Conservation (phyloP, 1,140 invertebrate genomes). For the Drosophila orena region DNA sequence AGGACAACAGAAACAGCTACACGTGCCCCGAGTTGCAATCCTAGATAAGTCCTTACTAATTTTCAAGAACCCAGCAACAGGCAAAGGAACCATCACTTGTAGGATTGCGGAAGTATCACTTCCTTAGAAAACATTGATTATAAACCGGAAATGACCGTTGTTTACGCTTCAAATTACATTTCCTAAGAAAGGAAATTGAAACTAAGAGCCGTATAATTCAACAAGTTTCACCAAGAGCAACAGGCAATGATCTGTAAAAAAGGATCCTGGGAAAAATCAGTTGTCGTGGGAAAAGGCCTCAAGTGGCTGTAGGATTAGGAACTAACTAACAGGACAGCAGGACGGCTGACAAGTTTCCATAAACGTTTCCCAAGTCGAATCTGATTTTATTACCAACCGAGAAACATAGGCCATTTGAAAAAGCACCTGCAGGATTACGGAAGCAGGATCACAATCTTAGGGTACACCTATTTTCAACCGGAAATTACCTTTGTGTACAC, state of each 20-base stretch:
- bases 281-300: conserved; percentile 42
- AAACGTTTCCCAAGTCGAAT: not conserved
- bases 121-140: conserved; percentile 4
- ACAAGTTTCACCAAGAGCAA: not conserved
- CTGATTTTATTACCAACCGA: not conserved
- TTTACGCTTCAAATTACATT: conserved; percentile 14
- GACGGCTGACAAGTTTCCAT: not conserved
- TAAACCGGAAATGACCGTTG: conserved; percentile 36
- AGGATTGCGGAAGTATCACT: conserved; percentile 7
- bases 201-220: not conserved
- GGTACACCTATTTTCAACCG: conserved; percentile 16
- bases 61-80: too few relatives aligned
- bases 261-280: not conserved
- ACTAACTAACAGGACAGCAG: conserved; percentile 46
- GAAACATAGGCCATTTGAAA: not conserved
- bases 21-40: not conserved
- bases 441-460: conserved; percentile 6
- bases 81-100: not conserved
- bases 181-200: not conserved
- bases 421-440: conserved; percentile 12
- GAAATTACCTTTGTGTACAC: conserved; percentile 33
- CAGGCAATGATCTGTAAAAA: not conserved
- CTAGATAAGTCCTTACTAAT: too few relatives aligned
- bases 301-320: conserved; percentile 32
- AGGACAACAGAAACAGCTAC: conserved; percentile 26